These are phyloP conservation scores for Uloborus plumipes DNA, from an alignment of 2,888 invertebrate genomes.

Conservation along the genomic window DNA sequence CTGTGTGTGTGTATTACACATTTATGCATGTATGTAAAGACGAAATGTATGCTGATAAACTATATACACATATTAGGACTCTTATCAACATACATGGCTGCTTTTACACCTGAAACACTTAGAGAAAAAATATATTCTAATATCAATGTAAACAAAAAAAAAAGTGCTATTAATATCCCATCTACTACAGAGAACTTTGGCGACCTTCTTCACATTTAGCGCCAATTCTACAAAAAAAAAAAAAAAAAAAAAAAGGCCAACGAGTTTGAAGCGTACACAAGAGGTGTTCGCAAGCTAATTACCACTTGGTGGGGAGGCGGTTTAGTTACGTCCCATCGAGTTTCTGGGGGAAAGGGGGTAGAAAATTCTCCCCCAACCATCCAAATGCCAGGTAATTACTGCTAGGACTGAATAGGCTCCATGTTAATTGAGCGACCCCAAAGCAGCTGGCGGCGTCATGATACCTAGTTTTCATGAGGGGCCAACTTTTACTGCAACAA, in stretches of 20 bases:
- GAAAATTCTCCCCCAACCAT: background rate
- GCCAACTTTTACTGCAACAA: background rate
- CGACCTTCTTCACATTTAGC: too few relatives aligned
- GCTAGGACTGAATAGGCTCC: slow-evolving; percentile 37
- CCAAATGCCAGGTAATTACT: slow-evolving; percentile 52
- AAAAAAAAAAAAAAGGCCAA: background rate
- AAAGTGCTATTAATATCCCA: too few relatives aligned
- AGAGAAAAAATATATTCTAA: too few relatives aligned
- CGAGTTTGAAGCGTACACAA: slow-evolving; percentile 9
- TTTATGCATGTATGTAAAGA: too few relatives aligned
- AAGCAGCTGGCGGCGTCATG: slow-evolving; percentile 56
- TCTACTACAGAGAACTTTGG: too few relatives aligned
- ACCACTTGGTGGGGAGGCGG: slow-evolving; percentile 30
- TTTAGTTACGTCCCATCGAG: slow-evolving; percentile 45
- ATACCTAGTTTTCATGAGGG: slow-evolving; percentile 32
- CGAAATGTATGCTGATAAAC: too few relatives aligned
- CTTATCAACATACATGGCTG: too few relatives aligned
- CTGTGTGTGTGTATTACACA: too few relatives aligned
- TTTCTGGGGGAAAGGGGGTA: slow-evolving; percentile 16
- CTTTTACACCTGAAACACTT: too few relatives aligned
- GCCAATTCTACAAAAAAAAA: background rate
- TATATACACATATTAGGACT: too few relatives aligned
- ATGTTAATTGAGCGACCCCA: slow-evolving; percentile 56
- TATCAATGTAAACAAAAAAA: too few relatives aligned
- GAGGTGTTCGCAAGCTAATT: slow-evolving; percentile 57